phyloP scores from a whole-genome alignment of 1,140 invertebrate genomes.

The Cherax destructor region DNA sequence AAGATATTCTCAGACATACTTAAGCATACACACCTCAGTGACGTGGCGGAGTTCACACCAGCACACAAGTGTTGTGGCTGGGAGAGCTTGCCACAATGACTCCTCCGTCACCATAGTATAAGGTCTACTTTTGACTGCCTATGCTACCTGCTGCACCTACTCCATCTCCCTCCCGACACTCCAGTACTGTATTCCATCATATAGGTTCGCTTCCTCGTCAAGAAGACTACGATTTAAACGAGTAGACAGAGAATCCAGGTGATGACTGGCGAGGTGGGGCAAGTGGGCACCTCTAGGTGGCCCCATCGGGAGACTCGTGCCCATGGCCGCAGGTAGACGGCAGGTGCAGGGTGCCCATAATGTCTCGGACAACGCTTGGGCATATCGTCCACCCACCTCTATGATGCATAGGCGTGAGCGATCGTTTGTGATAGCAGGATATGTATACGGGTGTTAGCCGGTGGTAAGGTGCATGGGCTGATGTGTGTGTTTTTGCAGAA shows the following conservation, averaged over 20 bases:
- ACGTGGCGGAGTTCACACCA: slow-evolving; percentile 51
- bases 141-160: not conserved
- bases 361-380: slow-evolving; percentile 58
- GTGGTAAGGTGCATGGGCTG: slow-evolving; percentile 61
- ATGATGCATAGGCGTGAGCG: slow-evolving; percentile 62
- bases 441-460: slow-evolving; percentile 64
- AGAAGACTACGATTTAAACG: not conserved
- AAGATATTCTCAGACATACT: slow-evolving; percentile 35
- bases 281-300: slow-evolving; percentile 41
- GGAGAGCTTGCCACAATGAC: not conserved
- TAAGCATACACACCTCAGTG: slow-evolving; percentile 29
- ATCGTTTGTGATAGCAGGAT: slow-evolving; percentile 56
- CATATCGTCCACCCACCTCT: slow-evolving; percentile 54
- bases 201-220: not conserved
- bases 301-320: slow-evolving; percentile 61
- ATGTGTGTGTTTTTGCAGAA: slow-evolving; percentile 68
- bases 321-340: slow-evolving; percentile 56
- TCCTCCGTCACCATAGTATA: not conserved
- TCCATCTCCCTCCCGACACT: not conserved
- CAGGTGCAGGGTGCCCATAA: slow-evolving; percentile 59
- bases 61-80: not conserved
- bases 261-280: slow-evolving; percentile 35
- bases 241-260: slow-evolving; percentile 19
- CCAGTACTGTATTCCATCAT: not conserved
- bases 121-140: not conserved